A percentile compares a stretch with the other conserved stretches of the same genome.
These are phyloP conservation scores for Dexiosoma caninum DNA, from an alignment of 2,888 invertebrate genomes.

Conservation along the genomic window DNA sequence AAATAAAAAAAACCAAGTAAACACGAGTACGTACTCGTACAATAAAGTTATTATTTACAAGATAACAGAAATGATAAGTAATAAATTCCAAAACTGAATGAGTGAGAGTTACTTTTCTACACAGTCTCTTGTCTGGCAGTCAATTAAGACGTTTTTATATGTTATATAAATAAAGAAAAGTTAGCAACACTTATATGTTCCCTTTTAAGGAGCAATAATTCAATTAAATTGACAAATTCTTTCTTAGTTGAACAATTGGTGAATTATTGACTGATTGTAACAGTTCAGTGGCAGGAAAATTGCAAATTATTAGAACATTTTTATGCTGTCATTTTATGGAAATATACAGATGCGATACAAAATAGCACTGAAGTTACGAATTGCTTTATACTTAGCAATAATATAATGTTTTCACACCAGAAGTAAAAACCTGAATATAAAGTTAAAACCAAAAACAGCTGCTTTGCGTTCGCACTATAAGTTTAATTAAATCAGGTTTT, in stretches of 20 bases:
- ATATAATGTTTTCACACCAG: no score
- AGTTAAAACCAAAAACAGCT: no score
- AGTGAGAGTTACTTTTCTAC: no score
- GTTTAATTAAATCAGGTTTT: no score
- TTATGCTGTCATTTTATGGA: background rate
- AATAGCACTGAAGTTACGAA: no score
- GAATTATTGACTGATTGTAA: background rate
- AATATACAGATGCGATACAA: no score
- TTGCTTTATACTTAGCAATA: no score
- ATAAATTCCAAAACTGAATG: constrained; percentile 14
- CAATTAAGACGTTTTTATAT: constrained; percentile 31
- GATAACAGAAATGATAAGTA: constrained; percentile 2
- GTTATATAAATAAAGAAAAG: constrained; percentile 23
- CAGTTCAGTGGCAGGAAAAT: background rate
- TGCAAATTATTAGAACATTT: background rate
- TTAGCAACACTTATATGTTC: background rate
- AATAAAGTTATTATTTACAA: constrained; percentile 12
- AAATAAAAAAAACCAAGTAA: background rate
- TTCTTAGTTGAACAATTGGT: background rate
- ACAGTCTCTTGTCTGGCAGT: constrained; percentile 19
- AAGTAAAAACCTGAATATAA: no score
- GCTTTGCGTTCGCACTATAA: no score
- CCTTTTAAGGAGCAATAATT: background rate
- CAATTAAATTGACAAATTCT: background rate
- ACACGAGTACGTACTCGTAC: no score